Percentiles rank a stretch among this genome's conserved stretches.
Conservation (phyloP, 2,113 vertebrate genomes). For the Actinemys pallida region DNA sequence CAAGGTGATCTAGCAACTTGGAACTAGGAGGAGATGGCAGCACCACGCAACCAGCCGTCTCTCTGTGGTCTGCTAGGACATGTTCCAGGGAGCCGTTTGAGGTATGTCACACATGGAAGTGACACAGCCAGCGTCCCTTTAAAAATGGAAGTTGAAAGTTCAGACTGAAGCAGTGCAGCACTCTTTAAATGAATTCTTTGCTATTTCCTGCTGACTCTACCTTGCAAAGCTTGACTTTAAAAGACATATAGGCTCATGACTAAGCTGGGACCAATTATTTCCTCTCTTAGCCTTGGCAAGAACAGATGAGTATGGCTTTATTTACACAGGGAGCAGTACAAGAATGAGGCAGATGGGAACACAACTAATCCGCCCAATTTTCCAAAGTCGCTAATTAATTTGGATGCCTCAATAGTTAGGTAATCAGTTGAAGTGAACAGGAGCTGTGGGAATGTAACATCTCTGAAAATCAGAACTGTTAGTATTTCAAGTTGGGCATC, state of each 20-base stretch:
- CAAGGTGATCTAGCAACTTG: neutral
- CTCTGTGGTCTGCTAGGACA: neutral
- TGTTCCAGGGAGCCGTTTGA: neutral
- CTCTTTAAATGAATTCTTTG: neutral
- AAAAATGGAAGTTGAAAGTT: neutral
- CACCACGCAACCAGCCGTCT: neutral
- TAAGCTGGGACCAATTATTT: neutral
- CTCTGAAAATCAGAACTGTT: neutral
- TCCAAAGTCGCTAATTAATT: neutral
- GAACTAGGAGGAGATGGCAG: neutral
- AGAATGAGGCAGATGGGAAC: neutral
- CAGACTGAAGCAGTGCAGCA: neutral
- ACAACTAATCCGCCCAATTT: neutral
- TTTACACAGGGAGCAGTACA: neutral
- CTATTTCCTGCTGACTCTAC: neutral
- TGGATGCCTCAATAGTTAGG: neutral
- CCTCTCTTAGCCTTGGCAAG: constrained; percentile 5
- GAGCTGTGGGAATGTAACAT: neutral
- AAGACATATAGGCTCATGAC: neutral
- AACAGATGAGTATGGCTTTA: neutral
- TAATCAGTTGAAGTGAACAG: neutral
- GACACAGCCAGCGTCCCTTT: neutral
- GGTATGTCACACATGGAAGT: neutral
- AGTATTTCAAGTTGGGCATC: neutral
- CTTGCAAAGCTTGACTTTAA: neutral